Conservation (phyloP, 2,797 vertebrate species). For the Denticeps clupeoides region DNA sequence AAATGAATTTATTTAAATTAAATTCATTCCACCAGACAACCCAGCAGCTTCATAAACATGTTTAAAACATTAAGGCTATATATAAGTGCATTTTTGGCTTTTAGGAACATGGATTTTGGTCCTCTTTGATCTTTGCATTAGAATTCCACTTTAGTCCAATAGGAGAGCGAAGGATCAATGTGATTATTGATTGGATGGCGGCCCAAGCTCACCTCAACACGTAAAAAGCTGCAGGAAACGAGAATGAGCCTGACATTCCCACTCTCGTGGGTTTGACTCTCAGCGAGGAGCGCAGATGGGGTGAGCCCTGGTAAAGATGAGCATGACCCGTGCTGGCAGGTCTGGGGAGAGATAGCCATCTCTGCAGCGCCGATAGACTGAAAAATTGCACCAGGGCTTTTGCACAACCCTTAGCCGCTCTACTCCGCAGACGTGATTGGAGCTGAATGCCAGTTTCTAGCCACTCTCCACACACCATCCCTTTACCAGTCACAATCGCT, state of each 20-base stretch:
- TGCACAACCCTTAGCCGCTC: not conserved
- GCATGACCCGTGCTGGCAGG: not conserved
- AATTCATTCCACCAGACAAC: too few species aligned
- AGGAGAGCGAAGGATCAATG: not conserved
- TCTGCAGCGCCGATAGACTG: not conserved
- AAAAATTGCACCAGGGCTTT: not conserved
- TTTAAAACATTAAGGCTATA: not conserved
- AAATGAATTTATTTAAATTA: too few species aligned
- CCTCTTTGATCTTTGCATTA: not conserved
- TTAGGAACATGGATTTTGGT: not conserved
- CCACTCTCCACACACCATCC: not conserved
- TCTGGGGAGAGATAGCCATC: not conserved
- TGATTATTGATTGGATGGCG: not conserved
- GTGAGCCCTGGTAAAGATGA: not conserved
- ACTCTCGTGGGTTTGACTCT: not conserved
- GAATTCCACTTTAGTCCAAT: not conserved
- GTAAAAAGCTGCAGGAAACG: not conserved
- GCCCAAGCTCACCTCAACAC: not conserved
- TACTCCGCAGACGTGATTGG: not conserved
- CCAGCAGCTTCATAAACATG: not conserved
- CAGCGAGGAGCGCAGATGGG: not conserved
- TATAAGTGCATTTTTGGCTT: not conserved
- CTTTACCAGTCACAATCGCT: not conserved
- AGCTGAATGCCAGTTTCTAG: not conserved
- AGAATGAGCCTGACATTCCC: not conserved